These are phyloP conservation scores for Anthopleura xanthogrammica DNA, from an alignment of 92 coral and sea anemone species.

Conservation along the genomic window DNA sequence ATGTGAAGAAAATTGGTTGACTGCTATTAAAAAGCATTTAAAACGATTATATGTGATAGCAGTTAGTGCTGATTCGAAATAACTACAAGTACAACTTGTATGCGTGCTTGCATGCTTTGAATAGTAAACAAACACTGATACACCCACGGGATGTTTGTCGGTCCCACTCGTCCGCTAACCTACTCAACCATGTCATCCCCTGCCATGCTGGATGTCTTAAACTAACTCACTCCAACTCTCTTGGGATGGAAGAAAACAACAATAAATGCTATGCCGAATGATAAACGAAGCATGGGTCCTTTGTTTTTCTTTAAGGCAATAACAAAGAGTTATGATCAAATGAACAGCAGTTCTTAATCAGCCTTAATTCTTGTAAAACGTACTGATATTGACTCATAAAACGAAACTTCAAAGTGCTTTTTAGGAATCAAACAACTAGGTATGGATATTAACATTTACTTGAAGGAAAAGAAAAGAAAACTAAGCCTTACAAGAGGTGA, in stretches of 20 bases:
- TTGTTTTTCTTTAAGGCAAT: conserved; percentile 4
- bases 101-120: background rate
- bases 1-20: too few species aligned
- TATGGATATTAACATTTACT: background rate
- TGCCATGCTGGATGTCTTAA: conserved; percentile 7
- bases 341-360: background rate
- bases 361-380: too few species aligned
- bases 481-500: background rate
- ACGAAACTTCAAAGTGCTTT: background rate
- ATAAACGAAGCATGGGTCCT: conserved; percentile 22
- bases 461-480: background rate
- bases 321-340: background rate
- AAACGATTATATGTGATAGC: too few species aligned
- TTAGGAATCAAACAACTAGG: background rate
- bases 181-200: conserved; percentile 24
- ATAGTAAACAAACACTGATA: background rate
- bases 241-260: conserved; percentile 18
- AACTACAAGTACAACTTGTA: too few species aligned
- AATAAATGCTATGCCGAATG: background rate
- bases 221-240: conserved; percentile 14
- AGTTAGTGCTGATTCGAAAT: too few species aligned
- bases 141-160: background rate
- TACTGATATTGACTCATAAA: background rate
- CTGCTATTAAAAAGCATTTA: too few species aligned
- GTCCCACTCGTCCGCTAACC: background rate